Evolutionary conservation across 2,888 invertebrate species (phyloP).

Genomic region (Carcina quercana): DNA sequence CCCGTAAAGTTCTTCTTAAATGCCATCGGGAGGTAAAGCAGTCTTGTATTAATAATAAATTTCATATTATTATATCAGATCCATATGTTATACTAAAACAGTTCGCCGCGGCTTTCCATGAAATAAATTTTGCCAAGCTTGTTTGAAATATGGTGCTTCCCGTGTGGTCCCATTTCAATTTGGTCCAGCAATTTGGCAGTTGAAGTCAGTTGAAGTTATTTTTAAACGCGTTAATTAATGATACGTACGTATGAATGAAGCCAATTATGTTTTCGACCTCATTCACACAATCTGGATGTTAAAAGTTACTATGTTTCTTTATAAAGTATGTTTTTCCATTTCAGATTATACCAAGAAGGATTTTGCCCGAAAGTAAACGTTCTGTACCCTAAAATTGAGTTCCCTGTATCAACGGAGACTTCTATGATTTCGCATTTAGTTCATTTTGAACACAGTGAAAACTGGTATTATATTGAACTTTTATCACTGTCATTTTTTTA

Average conservation of each 20-base stretch:
- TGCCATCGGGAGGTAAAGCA: slow-evolving; percentile 74
- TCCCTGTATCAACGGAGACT: slow-evolving; percentile 89
- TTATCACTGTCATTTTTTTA: slow-evolving; percentile 10
- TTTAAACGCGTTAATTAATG: neutral
- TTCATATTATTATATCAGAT: no score
- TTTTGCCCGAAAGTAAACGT: slow-evolving; percentile 78
- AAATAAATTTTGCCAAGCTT: no score
- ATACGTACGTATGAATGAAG: neutral
- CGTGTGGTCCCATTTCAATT: neutral
- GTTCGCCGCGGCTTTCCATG: no score
- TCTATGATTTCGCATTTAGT: slow-evolving; percentile 84
- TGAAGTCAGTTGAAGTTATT: neutral
- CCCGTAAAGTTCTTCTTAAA: slow-evolving; percentile 69
- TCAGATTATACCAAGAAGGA: slow-evolving; percentile 82
- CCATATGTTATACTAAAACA: no score
- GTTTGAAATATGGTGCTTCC: neutral
- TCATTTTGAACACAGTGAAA: slow-evolving; percentile 86
- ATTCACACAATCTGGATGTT: no score
- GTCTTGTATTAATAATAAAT: neutral
- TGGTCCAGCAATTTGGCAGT: neutral
- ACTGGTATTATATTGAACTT: no score
- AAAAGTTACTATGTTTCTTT: no score
- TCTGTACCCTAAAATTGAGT: slow-evolving; percentile 81
- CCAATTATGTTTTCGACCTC: no score
- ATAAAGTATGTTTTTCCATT: slow-evolving; percentile 12